phyloP scores from a whole-genome alignment of 2,113 vertebrate genomes.

The Clarias magur region DNA sequence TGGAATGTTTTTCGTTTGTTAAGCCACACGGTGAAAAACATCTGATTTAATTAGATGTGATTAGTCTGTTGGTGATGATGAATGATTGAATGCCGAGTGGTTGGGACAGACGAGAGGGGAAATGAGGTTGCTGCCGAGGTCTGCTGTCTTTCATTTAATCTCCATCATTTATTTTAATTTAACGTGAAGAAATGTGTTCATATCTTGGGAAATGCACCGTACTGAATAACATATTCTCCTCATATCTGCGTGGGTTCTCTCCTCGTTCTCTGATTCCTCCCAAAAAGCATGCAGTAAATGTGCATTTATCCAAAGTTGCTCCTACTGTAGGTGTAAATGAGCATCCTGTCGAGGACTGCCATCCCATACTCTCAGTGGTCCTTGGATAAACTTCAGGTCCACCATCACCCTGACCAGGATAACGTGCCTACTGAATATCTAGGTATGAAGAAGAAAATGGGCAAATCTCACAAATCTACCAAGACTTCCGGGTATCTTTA shows the following conservation, averaged over 20 bases:
- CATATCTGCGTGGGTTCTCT: not conserved
- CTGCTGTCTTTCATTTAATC: too few species aligned
- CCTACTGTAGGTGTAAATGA: not conserved
- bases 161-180: too few species aligned
- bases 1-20: too few species aligned
- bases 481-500: not conserved
- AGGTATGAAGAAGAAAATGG: not conserved
- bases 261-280: not conserved
- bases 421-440: not conserved
- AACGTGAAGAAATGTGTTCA: too few species aligned
- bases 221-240: not conserved
- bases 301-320: not conserved
- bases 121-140: too few species aligned
- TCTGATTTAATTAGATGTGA: too few species aligned
- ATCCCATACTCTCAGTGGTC: not conserved
- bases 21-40: too few species aligned
- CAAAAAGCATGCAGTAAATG: not conserved
- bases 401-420: not conserved
- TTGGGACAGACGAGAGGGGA: too few species aligned
- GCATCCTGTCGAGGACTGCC: not conserved
- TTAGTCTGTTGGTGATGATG: too few species aligned
- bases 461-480: not conserved
- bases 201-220: too few species aligned
- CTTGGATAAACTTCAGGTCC: not conserved
- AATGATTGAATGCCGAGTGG: too few species aligned